phyloP scores from a whole-genome alignment of 2,888 invertebrate genomes.

The Ectemnius lituratus region DNA sequence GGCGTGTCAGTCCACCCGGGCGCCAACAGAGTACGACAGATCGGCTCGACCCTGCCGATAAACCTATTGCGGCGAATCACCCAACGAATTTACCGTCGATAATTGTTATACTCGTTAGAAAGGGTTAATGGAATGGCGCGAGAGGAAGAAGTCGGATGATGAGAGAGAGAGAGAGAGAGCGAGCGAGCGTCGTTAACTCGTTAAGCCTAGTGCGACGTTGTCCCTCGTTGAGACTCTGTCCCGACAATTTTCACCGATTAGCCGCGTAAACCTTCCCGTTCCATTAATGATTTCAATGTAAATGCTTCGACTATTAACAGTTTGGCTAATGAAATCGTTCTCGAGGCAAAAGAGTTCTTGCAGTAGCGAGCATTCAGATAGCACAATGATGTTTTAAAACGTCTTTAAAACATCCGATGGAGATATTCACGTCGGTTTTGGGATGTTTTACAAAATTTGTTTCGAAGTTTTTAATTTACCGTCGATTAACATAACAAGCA shows the following conservation, averaged over 20 bases:
- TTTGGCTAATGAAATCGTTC: no score
- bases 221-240: constrained; percentile 37
- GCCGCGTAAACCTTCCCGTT: constrained; percentile 30
- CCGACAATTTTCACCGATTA: constrained; percentile 53
- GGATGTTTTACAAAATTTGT: no score
- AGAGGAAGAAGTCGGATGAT: constrained; percentile 6
- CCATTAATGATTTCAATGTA: constrained; percentile 14
- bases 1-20: not conserved
- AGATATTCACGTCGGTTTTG: no score
- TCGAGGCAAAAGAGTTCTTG: no score
- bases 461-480: no score
- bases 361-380: no score
- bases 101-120: constrained; percentile 55
- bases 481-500: no score
- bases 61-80: constrained; percentile 49
- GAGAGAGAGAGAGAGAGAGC: constrained; percentile 23
- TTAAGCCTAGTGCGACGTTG: constrained; percentile 55
- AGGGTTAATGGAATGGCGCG: constrained; percentile 51
- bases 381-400: no score
- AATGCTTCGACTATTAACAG: not conserved
- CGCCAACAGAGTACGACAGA: constrained; percentile 8
- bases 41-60: constrained; percentile 18
- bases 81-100: constrained; percentile 56
- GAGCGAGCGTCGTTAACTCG: constrained; percentile 54
- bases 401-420: no score